Evolutionary conservation across 2,797 vertebrate genomes (phyloP).

Genomic region (Propithecus perrieri): DNA sequence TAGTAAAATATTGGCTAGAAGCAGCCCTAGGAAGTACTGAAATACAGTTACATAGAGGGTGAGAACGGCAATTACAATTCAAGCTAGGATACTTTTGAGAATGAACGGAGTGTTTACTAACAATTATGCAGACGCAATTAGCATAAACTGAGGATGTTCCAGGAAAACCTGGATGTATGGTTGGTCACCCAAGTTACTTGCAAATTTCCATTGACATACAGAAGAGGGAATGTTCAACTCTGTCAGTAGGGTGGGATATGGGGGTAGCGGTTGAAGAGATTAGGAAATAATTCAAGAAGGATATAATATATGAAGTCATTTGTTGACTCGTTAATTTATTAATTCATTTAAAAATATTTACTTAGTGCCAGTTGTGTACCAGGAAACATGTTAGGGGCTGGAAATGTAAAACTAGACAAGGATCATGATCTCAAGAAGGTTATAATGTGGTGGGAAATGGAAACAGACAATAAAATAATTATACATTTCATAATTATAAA

Average conservation of each 20-base stretch:
- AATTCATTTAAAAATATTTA: conserved; percentile 1
- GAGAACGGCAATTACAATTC: background rate
- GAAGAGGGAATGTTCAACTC: background rate
- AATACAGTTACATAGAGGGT: background rate
- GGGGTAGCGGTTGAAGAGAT: background rate
- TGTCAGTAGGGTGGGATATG: background rate
- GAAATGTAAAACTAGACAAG: background rate
- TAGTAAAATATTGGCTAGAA: background rate
- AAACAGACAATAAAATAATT: background rate
- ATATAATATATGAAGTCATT: background rate
- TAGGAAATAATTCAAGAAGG: background rate
- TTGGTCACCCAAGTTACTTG: background rate
- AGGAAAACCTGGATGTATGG: background rate
- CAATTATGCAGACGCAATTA: background rate
- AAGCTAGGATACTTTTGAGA: background rate
- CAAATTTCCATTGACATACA: background rate
- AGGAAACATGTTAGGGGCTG: background rate
- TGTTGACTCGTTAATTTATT: background rate
- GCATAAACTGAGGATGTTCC: background rate
- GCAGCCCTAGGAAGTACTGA: background rate
- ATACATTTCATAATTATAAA: background rate
- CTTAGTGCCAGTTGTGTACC: background rate
- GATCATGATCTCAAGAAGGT: background rate
- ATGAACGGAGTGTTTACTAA: background rate
- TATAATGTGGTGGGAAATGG: background rate